A percentile compares a stretch with the other conserved stretches of the same genome.
Evolutionary conservation across 2,888 invertebrate genomes (phyloP).

Genomic region (Apamea sordens): DNA sequence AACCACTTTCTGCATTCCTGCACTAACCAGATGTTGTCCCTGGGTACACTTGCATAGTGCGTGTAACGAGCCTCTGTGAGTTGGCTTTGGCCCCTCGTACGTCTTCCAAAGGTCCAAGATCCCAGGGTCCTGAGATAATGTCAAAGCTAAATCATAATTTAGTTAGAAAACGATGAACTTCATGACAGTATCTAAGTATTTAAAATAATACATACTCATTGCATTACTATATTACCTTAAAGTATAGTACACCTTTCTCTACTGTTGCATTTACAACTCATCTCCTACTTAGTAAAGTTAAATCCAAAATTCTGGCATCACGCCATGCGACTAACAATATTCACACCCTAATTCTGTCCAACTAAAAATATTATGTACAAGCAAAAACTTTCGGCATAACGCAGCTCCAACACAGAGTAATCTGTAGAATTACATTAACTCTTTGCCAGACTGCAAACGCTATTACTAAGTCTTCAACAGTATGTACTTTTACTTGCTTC

Average conservation of each 20-base stretch:
- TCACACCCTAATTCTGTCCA: neutral
- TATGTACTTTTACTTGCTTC: constrained; percentile 12
- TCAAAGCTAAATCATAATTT: neutral
- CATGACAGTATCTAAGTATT: neutral
- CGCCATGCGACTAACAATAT: neutral
- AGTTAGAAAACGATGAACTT: neutral
- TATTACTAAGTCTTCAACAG: neutral
- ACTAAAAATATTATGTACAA: neutral
- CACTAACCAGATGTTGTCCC: too few species aligned
- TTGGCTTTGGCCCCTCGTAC: too few species aligned
- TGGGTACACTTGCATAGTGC: too few species aligned
- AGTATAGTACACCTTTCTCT: neutral
- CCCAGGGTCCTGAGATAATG: neutral
- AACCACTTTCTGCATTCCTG: too few species aligned
- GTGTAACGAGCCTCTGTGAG: neutral
- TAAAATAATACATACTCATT: neutral
- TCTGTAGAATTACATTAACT: neutral
- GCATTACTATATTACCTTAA: neutral
- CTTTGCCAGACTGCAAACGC: constrained; percentile 9
- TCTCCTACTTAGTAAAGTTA: neutral
- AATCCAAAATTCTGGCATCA: neutral
- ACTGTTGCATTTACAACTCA: neutral
- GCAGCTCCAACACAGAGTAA: neutral
- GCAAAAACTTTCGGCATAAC: neutral
- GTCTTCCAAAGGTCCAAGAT: too few species aligned